Evolutionary conservation across 2,888 invertebrate species (phyloP), one percentile per base, ranked within the genome.

Genomic region (Dolomedes plantarius): DNA sequence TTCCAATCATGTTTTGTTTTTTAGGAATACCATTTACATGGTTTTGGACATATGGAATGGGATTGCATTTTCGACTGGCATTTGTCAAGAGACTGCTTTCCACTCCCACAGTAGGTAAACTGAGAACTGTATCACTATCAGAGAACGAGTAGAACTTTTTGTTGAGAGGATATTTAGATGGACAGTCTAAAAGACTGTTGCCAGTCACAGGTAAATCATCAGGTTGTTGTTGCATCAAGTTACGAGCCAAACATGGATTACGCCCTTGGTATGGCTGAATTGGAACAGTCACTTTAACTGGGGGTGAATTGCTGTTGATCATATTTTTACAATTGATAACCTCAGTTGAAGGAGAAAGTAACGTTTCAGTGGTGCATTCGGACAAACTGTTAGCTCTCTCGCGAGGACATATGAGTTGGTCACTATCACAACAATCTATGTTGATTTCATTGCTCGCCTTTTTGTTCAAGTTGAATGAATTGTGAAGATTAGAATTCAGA

Each of bases 221-320:
- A 75, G 91, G 91, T 72, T 91, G 91, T 27, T 91, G 89, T 86
- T 93, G 94, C 93, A 89, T 93, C 91, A 94, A 91, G 92, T 96
- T 96, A 16, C 95, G 92, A 90, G 95, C 96, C 90, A 95, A 93
- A 88, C 96, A 97, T 11, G 95, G 94, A 92, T 96, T 97, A 28
- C 95, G 93, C 0, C 96, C 97, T 91, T 96, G 96, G 91, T 96
- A 95, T 0, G 96, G 95, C 90, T 95, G 96, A 56, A 96, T 89
- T 86, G 90, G 91, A 72, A 88, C 80, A 13, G 87, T 83, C 29
- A 88, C 88, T 88, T 91, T 90, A 6, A 46, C 11, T 1, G 32
- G 28, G 27, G 76, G 16, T 13, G 65, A 88, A 69, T 88, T 89
- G 69, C 88, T 86, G n/a, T 64, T 77, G 1, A 75, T 67, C 6